Conservation (phyloP, 2,113 vertebrate species). For the Gnathochromis pfefferi region DNA sequence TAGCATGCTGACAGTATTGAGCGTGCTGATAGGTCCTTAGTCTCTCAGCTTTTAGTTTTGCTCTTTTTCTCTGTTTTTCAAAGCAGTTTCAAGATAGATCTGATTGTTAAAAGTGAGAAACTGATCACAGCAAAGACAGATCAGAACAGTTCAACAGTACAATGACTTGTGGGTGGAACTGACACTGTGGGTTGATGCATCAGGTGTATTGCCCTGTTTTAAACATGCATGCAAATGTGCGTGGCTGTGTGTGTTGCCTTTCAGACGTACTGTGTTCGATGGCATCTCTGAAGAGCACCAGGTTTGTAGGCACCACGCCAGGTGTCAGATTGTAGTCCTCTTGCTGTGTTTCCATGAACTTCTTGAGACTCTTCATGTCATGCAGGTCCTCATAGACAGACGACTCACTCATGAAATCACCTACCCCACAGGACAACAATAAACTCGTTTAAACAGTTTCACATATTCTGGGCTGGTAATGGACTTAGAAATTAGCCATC, state of each 20-base stretch:
- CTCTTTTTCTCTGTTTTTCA: not conserved
- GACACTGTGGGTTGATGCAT: not conserved
- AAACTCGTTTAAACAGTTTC: not conserved
- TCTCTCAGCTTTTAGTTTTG: not conserved
- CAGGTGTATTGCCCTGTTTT: not conserved
- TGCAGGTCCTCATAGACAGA: conserved; percentile 79
- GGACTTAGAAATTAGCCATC: not conserved
- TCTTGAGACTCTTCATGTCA: conserved; percentile 74
- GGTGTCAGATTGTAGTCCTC: conserved; percentile 78
- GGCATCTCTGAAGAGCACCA: conserved; percentile 84
- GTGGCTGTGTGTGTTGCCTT: not conserved
- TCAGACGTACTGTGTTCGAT: conserved; percentile 77
- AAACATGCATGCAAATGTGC: not conserved
- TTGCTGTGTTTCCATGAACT: conserved; percentile 76
- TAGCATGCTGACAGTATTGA: rapidly evolving
- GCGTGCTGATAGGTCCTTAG: not conserved
- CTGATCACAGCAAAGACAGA: not conserved
- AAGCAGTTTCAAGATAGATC: not conserved
- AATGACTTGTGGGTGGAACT: not conserved
- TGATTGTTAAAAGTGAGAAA: not conserved
- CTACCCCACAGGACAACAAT: conserved; percentile 42
- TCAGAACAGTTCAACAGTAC: rapidly evolving
- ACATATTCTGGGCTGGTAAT: not conserved
- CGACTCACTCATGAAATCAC: conserved; percentile 78
- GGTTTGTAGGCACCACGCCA: conserved; percentile 73